phyloP scores from a whole-genome alignment of 2,113 vertebrate genomes.

The Forbesichthys papilliferus region DNA sequence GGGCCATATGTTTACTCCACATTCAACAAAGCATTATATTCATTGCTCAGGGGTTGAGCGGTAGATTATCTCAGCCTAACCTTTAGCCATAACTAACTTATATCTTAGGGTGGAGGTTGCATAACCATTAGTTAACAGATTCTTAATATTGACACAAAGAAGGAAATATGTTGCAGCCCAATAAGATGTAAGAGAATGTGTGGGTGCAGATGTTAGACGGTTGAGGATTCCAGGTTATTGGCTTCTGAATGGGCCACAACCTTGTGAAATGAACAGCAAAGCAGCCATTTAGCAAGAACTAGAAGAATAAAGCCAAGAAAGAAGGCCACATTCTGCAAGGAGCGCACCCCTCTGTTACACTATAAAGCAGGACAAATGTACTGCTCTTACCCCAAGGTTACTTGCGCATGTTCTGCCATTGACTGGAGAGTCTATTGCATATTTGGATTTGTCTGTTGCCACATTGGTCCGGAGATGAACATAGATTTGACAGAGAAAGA shows the following conservation, averaged over 20 bases:
- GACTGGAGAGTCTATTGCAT: slow-evolving; percentile 15
- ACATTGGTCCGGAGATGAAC: background rate
- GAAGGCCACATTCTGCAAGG: slow-evolving; percentile 39
- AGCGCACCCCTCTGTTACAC: slow-evolving; percentile 24
- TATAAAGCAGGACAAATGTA: slow-evolving; percentile 29
- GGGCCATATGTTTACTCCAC: slow-evolving; percentile 84
- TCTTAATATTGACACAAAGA: slow-evolving; percentile 64
- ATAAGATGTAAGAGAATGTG: background rate
- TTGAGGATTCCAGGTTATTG: slow-evolving; percentile 33
- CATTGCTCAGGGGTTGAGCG: slow-evolving; percentile 83
- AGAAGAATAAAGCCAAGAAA: slow-evolving; percentile 40
- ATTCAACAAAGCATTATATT: slow-evolving; percentile 90
- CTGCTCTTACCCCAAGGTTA: slow-evolving; percentile 54
- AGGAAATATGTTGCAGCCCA: slow-evolving; percentile 25
- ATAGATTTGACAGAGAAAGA: too few species aligned
- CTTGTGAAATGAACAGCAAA: slow-evolving; percentile 45
- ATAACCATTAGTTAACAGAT: slow-evolving; percentile 82
- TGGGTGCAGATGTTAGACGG: slow-evolving; percentile 19
- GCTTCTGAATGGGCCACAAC: slow-evolving; percentile 25
- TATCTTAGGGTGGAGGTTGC: slow-evolving; percentile 79
- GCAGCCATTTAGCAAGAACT: slow-evolving; percentile 37
- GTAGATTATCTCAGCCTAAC: slow-evolving; percentile 80
- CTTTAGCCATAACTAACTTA: slow-evolving; percentile 89
- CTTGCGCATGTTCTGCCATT: slow-evolving; percentile 34
- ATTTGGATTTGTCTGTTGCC: background rate